A percentile compares a stretch with the other conserved stretches of the same genome.
Evolutionary conservation across 2,113 vertebrate species (phyloP).

Genomic region (Leuciscus idus): DNA sequence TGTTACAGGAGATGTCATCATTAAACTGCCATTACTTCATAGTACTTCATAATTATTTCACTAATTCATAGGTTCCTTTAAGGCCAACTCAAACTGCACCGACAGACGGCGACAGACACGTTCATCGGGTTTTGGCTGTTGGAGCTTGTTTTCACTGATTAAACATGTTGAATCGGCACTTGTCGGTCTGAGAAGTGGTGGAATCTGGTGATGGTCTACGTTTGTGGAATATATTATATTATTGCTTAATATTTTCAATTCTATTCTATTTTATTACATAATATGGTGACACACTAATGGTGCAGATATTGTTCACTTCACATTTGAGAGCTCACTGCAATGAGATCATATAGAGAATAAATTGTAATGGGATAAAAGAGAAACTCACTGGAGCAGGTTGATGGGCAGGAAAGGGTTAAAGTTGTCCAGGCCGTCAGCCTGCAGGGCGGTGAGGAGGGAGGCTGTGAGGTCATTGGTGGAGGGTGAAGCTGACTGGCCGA

Average conservation of each 20-base stretch:
- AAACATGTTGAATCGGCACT: too few relatives aligned
- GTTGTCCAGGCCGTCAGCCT: constrained; percentile 75
- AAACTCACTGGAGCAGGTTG: constrained; percentile 81
- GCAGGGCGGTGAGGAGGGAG: constrained; percentile 74
- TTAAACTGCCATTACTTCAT: not conserved
- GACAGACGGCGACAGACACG: too few relatives aligned
- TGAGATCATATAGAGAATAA: not conserved
- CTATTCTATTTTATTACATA: too few relatives aligned
- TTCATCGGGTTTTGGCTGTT: too few relatives aligned
- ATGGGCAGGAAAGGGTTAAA: constrained; percentile 82
- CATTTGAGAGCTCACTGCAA: not conserved
- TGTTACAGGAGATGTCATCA: not conserved
- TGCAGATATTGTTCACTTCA: too few relatives aligned
- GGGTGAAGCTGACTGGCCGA: constrained; percentile 78
- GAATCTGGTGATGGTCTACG: too few relatives aligned
- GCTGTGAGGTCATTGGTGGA: constrained; percentile 78
- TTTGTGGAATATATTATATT: too few relatives aligned
- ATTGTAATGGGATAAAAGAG: not conserved
- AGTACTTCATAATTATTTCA: not conserved
- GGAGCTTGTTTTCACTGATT: too few relatives aligned
- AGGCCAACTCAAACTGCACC: too few relatives aligned
- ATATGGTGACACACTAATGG: too few relatives aligned
- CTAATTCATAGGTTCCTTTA: not conserved
- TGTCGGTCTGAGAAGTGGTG: too few relatives aligned
- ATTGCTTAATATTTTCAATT: too few relatives aligned